These are phyloP conservation scores for Labeo calbasu DNA, from an alignment of 2,797 vertebrate species.

Conservation along the genomic window DNA sequence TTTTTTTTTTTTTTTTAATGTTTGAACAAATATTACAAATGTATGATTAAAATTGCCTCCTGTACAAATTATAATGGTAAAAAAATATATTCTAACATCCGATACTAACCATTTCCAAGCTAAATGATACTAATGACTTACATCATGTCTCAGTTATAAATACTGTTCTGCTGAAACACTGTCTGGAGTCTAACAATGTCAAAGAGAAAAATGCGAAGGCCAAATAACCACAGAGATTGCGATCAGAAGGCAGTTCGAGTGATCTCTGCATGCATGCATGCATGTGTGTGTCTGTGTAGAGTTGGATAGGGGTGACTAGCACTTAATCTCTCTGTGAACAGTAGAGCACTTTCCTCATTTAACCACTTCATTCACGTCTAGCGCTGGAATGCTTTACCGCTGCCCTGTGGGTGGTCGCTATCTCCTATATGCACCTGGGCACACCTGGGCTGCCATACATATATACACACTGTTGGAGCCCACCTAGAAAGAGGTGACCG, in stretches of 20 bases:
- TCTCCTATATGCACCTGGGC: conserved; percentile 70
- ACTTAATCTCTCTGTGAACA: conserved; percentile 25
- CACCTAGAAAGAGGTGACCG: conserved; percentile 57
- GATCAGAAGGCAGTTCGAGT: conserved; percentile 16
- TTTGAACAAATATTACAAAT: not conserved
- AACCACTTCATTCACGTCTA: conserved; percentile 67
- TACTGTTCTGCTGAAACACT: not conserved
- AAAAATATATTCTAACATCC: not conserved
- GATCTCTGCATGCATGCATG: conserved; percentile 38
- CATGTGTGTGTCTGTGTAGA: conserved; percentile 10
- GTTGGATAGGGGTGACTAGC: conserved; percentile 40
- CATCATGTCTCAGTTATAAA: conserved; percentile 19
- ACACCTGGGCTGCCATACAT: conserved; percentile 48
- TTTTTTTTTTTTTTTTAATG: not conserved
- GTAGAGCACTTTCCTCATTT: conserved; percentile 41
- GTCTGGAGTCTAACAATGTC: conserved; percentile 14
- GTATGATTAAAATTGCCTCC: not conserved
- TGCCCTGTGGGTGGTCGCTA: conserved; percentile 63
- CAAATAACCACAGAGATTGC: conserved; percentile 18
- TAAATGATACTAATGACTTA: conserved; percentile 1
- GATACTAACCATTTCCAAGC: not conserved
- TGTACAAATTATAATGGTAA: not conserved
- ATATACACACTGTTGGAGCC: conserved; percentile 49
- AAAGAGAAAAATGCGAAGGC: conserved; percentile 13
- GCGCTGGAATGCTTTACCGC: conserved; percentile 72